phyloP scores from a whole-genome alignment of 2,797 vertebrate species.

The Malurus leucopterus region DNA sequence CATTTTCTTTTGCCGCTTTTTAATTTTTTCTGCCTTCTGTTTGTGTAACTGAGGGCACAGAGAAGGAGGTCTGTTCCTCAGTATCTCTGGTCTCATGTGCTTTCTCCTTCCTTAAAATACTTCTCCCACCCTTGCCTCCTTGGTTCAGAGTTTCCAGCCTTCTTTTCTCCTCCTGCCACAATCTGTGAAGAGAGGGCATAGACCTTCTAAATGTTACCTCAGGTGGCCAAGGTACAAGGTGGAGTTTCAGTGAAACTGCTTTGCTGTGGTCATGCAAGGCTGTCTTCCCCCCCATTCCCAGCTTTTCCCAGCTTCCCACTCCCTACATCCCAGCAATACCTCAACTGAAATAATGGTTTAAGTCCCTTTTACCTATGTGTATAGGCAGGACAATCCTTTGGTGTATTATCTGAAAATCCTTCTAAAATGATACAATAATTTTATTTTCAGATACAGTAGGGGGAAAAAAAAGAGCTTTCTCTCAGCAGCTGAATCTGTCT shows the following conservation, averaged over 20 bases:
- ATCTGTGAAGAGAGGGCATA: background rate
- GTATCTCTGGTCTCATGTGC: background rate
- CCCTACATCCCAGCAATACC: rapidly evolving
- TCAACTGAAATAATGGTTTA: background rate
- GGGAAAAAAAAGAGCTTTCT: background rate
- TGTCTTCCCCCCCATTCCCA: background rate
- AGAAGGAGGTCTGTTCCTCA: background rate
- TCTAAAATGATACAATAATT: background rate
- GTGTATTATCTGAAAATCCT: background rate
- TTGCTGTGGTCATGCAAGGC: background rate
- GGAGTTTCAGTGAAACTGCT: background rate
- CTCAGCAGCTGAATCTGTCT: background rate
- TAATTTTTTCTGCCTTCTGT: background rate
- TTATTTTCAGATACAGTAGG: background rate
- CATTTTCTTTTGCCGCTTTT: background rate
- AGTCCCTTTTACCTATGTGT: background rate
- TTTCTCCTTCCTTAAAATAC: background rate
- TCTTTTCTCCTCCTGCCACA: background rate
- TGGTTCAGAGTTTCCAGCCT: background rate
- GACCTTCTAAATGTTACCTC: background rate
- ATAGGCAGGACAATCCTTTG: background rate
- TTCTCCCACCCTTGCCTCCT: background rate
- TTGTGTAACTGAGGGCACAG: background rate
- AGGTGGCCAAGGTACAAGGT: background rate
- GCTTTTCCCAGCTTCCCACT: background rate